Percentiles rank a stretch among this genome's conserved stretches.
Evolutionary conservation across 2,113 vertebrate genomes (phyloP).

Genomic region (Zeus faber): DNA sequence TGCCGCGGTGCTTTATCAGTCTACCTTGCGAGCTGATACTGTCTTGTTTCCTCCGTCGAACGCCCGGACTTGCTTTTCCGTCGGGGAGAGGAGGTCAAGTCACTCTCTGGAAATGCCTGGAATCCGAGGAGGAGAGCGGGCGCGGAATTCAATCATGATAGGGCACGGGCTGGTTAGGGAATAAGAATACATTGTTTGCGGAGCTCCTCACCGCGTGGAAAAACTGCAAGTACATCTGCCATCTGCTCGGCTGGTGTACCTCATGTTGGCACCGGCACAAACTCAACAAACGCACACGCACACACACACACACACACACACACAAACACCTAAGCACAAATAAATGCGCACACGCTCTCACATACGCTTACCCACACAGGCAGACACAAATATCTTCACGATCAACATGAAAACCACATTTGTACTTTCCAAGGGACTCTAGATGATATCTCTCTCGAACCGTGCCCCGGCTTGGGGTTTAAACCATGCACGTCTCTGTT

Average conservation of each 20-base stretch:
- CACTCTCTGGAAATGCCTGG: conserved; percentile 59
- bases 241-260: conserved; percentile 26
- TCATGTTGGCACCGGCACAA: conserved; percentile 16
- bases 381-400: too few species aligned
- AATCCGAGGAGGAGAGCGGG: conserved; percentile 51
- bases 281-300: background rate
- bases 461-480: too few species aligned
- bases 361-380: too few species aligned
- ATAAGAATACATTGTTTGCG: conserved; percentile 43
- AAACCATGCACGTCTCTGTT: too few species aligned
- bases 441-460: too few species aligned
- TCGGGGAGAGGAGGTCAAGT: conserved; percentile 26
- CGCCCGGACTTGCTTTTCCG: conserved; percentile 48
- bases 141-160: conserved; percentile 38
- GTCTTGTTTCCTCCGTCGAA: conserved; percentile 25
- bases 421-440: too few species aligned
- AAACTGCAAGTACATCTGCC: conserved; percentile 19
- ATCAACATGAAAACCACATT: too few species aligned
- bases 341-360: too few species aligned
- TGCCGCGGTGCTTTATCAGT: background rate
- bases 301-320: conserved; percentile 6
- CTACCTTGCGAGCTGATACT: conserved; percentile 9
- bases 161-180: conserved; percentile 39
- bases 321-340: conserved; percentile 1
- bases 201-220: conserved; percentile 24